phyloP scores from a whole-genome alignment of 2,888 invertebrate species.

The Acanthococcus lagerstroemiae region DNA sequence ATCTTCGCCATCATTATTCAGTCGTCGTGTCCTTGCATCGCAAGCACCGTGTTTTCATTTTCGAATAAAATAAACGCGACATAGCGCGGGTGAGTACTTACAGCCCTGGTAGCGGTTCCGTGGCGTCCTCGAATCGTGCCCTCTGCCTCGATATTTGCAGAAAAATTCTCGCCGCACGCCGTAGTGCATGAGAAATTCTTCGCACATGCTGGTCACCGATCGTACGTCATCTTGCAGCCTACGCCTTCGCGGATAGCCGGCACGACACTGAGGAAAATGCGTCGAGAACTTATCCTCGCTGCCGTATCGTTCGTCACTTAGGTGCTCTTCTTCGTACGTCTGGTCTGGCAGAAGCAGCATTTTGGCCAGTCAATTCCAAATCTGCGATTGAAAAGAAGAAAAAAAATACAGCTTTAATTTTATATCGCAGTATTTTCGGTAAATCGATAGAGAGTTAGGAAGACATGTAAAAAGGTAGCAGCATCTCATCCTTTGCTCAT shows the following conservation, averaged over 20 bases:
- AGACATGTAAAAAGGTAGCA: too few relatives aligned
- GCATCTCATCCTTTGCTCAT: too few relatives aligned
- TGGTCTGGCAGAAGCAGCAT: background rate
- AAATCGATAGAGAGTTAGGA: too few relatives aligned
- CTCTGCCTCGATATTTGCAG: background rate
- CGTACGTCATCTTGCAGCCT: background rate
- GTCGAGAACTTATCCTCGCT: background rate
- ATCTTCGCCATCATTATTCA: too few relatives aligned
- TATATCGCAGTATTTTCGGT: too few relatives aligned
- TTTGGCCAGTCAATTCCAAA: too few relatives aligned
- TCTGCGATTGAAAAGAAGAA: too few relatives aligned
- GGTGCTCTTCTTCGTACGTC: background rate
- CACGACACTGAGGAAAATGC: background rate
- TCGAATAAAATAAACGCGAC: too few relatives aligned
- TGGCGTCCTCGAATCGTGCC: background rate
- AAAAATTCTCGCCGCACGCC: background rate
- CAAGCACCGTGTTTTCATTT: too few relatives aligned
- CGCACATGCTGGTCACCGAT: background rate
- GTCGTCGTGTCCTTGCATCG: too few relatives aligned
- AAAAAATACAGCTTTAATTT: too few relatives aligned
- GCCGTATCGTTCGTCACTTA: background rate
- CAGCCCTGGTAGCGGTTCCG: background rate
- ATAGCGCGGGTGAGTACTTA: too few relatives aligned
- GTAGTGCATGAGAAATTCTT: slow-evolving; percentile 3
- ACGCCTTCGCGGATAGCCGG: background rate